Percentiles rank a stretch among this genome's conserved stretches.
These are phyloP conservation scores for Anadara kagoshimensis DNA, from an alignment of 1,140 invertebrate genomes.

Conservation along the genomic window DNA sequence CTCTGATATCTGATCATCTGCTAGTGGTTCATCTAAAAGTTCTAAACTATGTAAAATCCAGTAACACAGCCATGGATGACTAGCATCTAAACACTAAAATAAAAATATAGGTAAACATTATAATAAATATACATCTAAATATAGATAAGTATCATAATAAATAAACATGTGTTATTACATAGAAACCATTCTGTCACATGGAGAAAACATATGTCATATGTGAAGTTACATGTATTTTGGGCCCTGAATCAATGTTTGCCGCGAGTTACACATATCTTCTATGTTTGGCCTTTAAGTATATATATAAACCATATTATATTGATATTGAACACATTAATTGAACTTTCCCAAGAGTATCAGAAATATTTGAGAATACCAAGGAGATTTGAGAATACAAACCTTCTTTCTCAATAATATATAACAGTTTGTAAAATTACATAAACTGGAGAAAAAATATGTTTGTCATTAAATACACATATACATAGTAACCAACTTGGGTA, in stretches of 20 bases:
- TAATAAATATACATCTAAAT: background rate
- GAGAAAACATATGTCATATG: background rate
- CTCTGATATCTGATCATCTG: conserved; percentile 80
- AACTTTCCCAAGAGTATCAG: too few species aligned
- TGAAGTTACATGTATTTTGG: background rate
- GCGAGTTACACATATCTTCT: conserved; percentile 22
- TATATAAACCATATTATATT: too few species aligned
- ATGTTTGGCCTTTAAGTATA: conserved; percentile 7
- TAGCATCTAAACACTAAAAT: conserved; percentile 89
- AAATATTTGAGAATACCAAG: too few species aligned
- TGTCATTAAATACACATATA: too few species aligned
- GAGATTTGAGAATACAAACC: too few species aligned
- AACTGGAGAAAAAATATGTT: too few species aligned
- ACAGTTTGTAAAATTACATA: too few species aligned
- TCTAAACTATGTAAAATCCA: conserved; percentile 95
- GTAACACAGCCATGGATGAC: conserved; percentile 94
- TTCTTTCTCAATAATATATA: too few species aligned
- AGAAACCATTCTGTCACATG: too few species aligned
- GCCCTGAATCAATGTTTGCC: too few species aligned
- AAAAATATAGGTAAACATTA: conserved; percentile 18
- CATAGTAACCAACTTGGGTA: too few species aligned
- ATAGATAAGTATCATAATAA: background rate
- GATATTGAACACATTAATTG: too few species aligned
- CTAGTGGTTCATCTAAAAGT: conserved; percentile 84
- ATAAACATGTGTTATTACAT: background rate